Base-by-base conservation (phyloP, 2,888 invertebrate genomes). In the Cryptus viduatorius region DNA sequence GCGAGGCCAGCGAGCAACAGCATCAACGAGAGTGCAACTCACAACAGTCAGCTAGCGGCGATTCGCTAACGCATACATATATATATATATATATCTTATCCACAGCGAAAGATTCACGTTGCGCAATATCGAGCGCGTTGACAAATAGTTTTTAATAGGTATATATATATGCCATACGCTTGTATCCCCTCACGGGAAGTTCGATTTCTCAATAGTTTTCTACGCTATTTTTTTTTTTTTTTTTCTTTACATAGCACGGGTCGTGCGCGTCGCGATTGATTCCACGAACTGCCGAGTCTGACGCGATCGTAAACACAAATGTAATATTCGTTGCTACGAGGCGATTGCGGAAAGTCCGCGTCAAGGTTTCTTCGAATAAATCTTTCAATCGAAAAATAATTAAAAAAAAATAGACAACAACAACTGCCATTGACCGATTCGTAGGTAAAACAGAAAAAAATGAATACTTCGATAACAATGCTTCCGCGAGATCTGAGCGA, bases 71-170 rank as follows among this genome's bases (percentile, higher is more conserved):
- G 69, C 61, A 71, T 50, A 64, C 44, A 53, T 37, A 46, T 56
- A 68, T 8, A 16, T 31, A 24, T 8, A n/a, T 71, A 31, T 37
- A 16, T 44, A 68, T 24, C 24, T 24, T 24, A 24, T 76, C 44
- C 29, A 24, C 19, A 61, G 50, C 14, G 4, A 37, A 44, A 50
- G 59, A 46, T 79, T 61, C 29, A 50, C 44, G 59, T 86, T 87
- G 83, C 85, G 84, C 85, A 86, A 87, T 75, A 79, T 64, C 75
- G 46, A 82, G 71, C 82, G 53, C 78, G 82, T 86, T 87, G 87
- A 85, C 86, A 85, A 87, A 87, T 84, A 86, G 79, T 87, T 87
- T 86, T 84, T 82, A 86, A 83, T 87, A 83, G 83, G 59, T 76
- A 81, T 73, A 14, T 48, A 37, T 16, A 42, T n/a, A 37, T 37